These are phyloP conservation scores for Calameuta filiformis DNA, from an alignment of 2,888 invertebrate genomes.

Conservation along the genomic window DNA sequence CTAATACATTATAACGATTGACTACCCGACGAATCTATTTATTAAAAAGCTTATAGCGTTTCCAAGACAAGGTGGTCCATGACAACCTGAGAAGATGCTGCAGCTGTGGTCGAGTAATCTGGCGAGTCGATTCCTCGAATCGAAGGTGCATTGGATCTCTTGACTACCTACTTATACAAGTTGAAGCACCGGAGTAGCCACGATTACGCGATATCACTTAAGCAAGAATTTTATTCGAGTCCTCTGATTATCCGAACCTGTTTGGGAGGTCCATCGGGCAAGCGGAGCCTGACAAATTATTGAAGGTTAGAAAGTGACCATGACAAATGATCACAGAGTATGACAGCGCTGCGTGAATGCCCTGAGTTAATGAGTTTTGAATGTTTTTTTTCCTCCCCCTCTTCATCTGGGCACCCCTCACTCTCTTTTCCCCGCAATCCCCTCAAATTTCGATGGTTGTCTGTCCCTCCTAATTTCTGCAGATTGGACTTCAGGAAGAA, in stretches of 20 bases:
- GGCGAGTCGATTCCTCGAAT: background rate
- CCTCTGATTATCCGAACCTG: slow-evolving; percentile 14
- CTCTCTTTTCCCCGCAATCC: background rate
- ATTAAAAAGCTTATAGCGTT: background rate
- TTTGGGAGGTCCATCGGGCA: slow-evolving; percentile 19
- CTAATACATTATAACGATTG: background rate
- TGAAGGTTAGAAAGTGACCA: slow-evolving; percentile 25
- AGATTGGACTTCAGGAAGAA: slow-evolving; percentile 21
- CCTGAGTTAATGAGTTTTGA: slow-evolving; percentile 37
- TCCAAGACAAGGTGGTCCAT: background rate
- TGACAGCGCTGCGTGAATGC: slow-evolving; percentile 25
- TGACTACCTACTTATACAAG: background rate
- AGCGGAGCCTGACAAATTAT: slow-evolving; percentile 33
- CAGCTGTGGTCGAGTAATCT: background rate
- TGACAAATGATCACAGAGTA: slow-evolving; percentile 32
- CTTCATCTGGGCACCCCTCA: background rate
- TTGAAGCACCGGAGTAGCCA: background rate
- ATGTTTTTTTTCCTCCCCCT: slow-evolving; percentile 29
- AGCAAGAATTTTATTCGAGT: slow-evolving; percentile 15
- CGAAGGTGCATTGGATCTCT: background rate
- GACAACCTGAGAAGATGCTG: background rate
- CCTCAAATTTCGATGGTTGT: background rate
- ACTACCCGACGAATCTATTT: background rate
- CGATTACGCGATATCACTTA: background rate
- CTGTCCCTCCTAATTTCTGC: slow-evolving; percentile 30